Evolutionary conservation across 2,113 vertebrate genomes (phyloP).

Genomic region (Pseudopipra pipra): DNA sequence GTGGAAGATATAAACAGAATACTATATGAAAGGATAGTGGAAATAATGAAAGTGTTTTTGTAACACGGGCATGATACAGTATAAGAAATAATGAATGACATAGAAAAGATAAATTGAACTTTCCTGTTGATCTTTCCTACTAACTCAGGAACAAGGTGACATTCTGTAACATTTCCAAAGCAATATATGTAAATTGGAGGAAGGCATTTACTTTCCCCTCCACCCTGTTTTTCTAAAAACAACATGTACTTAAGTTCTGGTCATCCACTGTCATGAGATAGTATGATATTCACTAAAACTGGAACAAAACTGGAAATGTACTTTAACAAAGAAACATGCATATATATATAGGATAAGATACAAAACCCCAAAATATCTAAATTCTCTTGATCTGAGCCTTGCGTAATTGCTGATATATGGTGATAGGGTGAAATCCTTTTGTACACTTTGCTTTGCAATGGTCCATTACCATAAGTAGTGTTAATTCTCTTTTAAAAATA

Average conservation of each 20-base stretch:
- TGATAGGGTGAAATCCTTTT: not conserved
- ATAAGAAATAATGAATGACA: not conserved
- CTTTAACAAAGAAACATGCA: not conserved
- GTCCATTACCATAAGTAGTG: not conserved
- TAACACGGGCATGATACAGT: not conserved
- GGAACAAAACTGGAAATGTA: not conserved
- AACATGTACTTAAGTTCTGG: not conserved
- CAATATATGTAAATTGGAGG: not conserved
- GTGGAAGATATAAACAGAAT: constrained; percentile 9
- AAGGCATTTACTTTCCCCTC: not conserved
- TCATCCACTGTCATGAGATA: not conserved
- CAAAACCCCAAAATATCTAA: not conserved
- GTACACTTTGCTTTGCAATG: not conserved
- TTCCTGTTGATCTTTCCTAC: not conserved
- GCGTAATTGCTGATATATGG: not conserved
- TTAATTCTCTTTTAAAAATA: not conserved
- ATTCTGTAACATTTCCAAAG: not conserved
- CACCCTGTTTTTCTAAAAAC: not conserved
- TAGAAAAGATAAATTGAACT: not conserved
- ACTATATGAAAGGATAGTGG: not conserved
- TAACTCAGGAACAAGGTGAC: not conserved
- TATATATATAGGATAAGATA: not conserved
- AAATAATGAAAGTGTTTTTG: constrained; percentile 12
- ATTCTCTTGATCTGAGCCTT: not conserved
- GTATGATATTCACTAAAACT: not conserved